Conservation (phyloP, 2,888 invertebrate species). For the Hololepta plana region DNA sequence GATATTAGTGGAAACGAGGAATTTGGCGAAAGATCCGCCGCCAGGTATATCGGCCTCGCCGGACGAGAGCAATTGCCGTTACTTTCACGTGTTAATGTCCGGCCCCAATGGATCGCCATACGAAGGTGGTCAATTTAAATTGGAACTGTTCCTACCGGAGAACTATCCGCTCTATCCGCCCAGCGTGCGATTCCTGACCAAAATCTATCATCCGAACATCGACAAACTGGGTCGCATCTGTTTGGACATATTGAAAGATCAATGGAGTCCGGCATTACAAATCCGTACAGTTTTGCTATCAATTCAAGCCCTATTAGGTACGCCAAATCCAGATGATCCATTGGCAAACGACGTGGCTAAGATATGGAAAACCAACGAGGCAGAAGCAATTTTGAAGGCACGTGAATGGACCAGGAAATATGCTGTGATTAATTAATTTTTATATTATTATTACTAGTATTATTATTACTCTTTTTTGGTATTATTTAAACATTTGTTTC, state of each 20-base stretch:
- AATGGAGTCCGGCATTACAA: slow-evolving; percentile 98
- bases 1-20: slow-evolving; percentile 93
- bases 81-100: slow-evolving; percentile 93
- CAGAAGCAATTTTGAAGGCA: slow-evolving; percentile 85
- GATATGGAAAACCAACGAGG: slow-evolving; percentile 96
- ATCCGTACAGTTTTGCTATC: slow-evolving; percentile 96
- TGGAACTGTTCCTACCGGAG: slow-evolving; percentile 97
- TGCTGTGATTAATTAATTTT: too few species aligned
- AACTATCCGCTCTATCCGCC: slow-evolving; percentile 99
- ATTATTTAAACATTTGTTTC: too few species aligned
- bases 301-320: slow-evolving; percentile 94
- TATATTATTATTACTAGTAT: too few species aligned
- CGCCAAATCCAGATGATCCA: slow-evolving; percentile 98
- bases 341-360: slow-evolving; percentile 96
- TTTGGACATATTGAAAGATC: slow-evolving; percentile 94
- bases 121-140: slow-evolving; percentile 93
- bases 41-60: slow-evolving; percentile 95
- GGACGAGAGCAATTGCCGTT: slow-evolving; percentile 89
- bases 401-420: slow-evolving; percentile 88
- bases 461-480: too few species aligned
- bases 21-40: slow-evolving; percentile 93
- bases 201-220: slow-evolving; percentile 99
- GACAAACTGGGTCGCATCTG: slow-evolving; percentile 99
- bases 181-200: slow-evolving; percentile 97
- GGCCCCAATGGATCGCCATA: slow-evolving; percentile 93